Base-by-base conservation (phyloP, 2,888 invertebrate genomes). In the Drosophila hamatofila region DNA sequence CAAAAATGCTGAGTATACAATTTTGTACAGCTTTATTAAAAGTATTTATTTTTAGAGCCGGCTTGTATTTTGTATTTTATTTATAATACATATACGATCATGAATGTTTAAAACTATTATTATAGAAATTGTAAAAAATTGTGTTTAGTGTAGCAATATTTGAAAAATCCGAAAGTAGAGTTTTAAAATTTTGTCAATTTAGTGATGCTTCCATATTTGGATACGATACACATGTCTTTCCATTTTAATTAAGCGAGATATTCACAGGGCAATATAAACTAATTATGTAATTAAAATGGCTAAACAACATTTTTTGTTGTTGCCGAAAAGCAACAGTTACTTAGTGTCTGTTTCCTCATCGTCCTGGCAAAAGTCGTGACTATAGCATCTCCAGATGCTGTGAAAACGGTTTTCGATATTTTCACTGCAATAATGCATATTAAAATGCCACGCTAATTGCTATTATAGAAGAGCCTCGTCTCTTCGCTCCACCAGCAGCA, bases 371-470 rank as follows among this genome's bases (percentile, higher is more conserved):
- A 78, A 80, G 51, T 80, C 81, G 81, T 82, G 81, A 82, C 83
- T 49, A 14, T n/a, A 18, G 23, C 49, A 21, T 82, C 41, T 61
- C 64, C 61, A 57, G 49, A 35, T 51, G 68, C 72, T 66, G 75
- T 37, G 90, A 75, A 89, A 87, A 88, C 87, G 74, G 89, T 81
- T 81, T 82, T 80, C 79, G 83, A 88, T 88, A 78, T 88, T 78
- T 82, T 85, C 82, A 73, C 87, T 72, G 66, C 81, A 88, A 83
- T 88, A 89, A 87, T 88, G 89, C 87, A 90, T 88, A 88, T 88
- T 90, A 88, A 88, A 88, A 90, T 88, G 90, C 87, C 87, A 90
- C 71, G 84, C 90, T 88, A 90, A 90, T 88, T 90, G 87, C 88
- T 88, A 88, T 79, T 89, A 74, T 76, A 75, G 81, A 52, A 72